Evolutionary conservation across 1,140 invertebrate species (phyloP), one percentile per base, ranked within the genome.

Genomic region (Bombus confusus): DNA sequence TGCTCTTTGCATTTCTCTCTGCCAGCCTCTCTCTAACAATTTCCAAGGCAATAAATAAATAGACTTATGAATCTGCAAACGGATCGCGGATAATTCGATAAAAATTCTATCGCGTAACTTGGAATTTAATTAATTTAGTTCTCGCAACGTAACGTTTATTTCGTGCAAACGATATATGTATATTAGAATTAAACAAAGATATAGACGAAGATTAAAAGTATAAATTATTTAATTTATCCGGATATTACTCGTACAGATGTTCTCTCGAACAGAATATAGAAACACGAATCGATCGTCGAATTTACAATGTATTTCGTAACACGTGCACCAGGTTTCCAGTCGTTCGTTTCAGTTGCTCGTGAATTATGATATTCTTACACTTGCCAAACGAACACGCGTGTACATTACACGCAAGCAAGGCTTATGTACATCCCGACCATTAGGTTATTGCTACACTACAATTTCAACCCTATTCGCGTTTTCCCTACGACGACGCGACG

Each of bases 401-500:
- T 39, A 37, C 25, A 39, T 59, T 76, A 62, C 37, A 39, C 25
- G 37, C 10, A 39, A 59, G 52, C 25, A 57, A 34, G 28, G 13
- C 34, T 39, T 34, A 22, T 31, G 34, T 62, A 62, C 52, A 52
- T 59, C 34, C 52, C 52, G 25, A 4, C 57, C 57, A 77, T 77
- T 41, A 37, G 75, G 39, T 77, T 77, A 77, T 77, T 77, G 57
- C 57, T 62, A 31, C 22, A 41, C 28, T 62, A 64, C 75, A 77
- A 76, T 77, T 77, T 77, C 75, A 62, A 77, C 75, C 57, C 28
- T 41, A 52, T 77, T 77, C 75, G 57, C 52, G 52, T 77, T 77
- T 15, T n/a, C 57, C 10, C 18, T 31, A 62, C 57, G 57, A 41
- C 57, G 57, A n/a, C 57, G 39, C 57, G 57, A 41, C 57, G 57